Evolutionary conservation across 2,797 vertebrate species (phyloP), one percentile per base, ranked within the genome.

Genomic region (Sebastes vulpes): DNA sequence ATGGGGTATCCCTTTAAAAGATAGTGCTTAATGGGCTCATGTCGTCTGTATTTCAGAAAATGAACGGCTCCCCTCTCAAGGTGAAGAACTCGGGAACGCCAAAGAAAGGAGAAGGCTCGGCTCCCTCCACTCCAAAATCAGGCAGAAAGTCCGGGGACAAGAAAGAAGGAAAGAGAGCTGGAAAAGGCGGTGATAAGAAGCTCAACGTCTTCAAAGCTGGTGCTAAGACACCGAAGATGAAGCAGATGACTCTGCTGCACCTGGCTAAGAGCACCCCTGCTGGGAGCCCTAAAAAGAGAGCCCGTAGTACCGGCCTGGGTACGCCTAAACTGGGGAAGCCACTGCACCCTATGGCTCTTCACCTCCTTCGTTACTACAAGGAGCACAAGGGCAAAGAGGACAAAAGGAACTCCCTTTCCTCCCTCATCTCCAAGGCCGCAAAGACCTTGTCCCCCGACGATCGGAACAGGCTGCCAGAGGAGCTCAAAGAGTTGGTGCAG

Each of bases 181-280:
- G 96, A 87, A 96, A 93, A 71, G 87, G 77, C 0, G 74, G 85
- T 2, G 81, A 89, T 4, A 97, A 97, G 81, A 95, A 97, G 61
- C 85, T 97, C 4, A 97, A 97, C 1, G 95, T 97, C 38, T 97
- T 98, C 87, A 99, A 98, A 82, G 88, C 95, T 75, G 96, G 95
- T 10, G 85, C 95, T 1, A 98, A 98, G 88, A 96, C 97, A 68
- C 91, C 94, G 3, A 98, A 97, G 90, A 98, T 99, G 98, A 99
- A 99, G 84, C 99, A 99, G 90, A 98, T 99, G 96, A 99, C 98
- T 0, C 91, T 99, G 65, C 89, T 98, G 75, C 97, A 99, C 86
- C 95, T 99, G 95, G 96, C 98, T 28, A 99, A 98, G 94, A 96
- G 97, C 76, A 75, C 92, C 1, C 23, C 92, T 12, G 16, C 95